Base-by-base conservation (phyloP, 92 coral and sea anemone species). In the Ricordea florida region DNA sequence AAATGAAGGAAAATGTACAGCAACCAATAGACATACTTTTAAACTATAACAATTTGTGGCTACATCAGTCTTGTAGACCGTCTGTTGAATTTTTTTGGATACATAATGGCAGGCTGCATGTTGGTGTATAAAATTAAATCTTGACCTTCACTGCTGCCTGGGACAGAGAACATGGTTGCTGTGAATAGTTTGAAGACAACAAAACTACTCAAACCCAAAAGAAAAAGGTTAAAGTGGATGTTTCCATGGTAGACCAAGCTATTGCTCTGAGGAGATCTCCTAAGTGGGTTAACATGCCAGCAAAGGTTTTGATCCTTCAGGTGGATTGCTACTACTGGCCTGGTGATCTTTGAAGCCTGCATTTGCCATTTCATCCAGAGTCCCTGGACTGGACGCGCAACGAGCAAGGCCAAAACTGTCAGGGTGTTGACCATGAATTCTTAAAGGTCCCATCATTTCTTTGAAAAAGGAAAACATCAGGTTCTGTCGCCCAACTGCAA, bases 381-480 rank as follows among this genome's bases (percentile, higher is more conserved):
- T 59, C 18, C 69, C 88, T 0, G 98, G 98, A 47, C 93, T 93
- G 1, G 98, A 93, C 2, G 93, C 84, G 71, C 98, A 90, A 42
- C 97, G 92, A 4, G 89, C 74, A n/a, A 93, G 45, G 9, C 67
- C 65, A 20, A 45, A 7, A 41, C 23, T 42, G 6, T 62, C 70
- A 16, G 51, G 61, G 8, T 9, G 4, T 26, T 82, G 69, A 36
- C 1, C 23, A 28, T 14, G 20, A 18, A 38, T 67, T 20, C 58
- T 57, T 20, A 58, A 32, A 5, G 59, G 69, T 6, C 36, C 32
- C 5, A 37, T 62, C 75, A 76, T 84, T 62, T 77, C 45, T 31
- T 69, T 80, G 30, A 81, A 53, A 41, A 87, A 46, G 2, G 84
- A 55, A 55, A 83, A 67, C 38, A 87, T 62, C 5, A 86, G 35